Percentiles rank a stretch among this genome's conserved stretches.
These are phyloP conservation scores for Laspeyria flexula DNA, from an alignment of 2,888 invertebrate genomes.

Conservation along the genomic window DNA sequence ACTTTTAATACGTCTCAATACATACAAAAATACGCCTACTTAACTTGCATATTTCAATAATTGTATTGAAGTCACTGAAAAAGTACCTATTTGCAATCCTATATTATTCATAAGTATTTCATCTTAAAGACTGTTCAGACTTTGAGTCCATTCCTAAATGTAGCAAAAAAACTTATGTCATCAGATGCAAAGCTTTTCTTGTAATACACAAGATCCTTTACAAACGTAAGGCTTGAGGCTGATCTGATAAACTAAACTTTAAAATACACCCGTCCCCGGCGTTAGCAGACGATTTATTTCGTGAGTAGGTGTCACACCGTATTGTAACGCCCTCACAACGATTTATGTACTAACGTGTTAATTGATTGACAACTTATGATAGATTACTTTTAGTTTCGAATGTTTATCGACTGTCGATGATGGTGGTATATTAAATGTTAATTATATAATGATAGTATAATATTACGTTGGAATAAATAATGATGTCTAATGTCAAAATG, in stretches of 20 bases:
- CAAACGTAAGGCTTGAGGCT: constrained; percentile 20
- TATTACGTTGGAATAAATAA: too few relatives aligned
- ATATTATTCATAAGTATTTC: too few relatives aligned
- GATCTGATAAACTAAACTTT: constrained; percentile 36
- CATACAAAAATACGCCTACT: too few relatives aligned
- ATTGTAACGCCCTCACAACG: constrained; percentile 34
- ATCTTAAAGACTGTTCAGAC: background rate
- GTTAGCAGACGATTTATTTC: constrained; percentile 39
- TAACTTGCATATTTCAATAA: too few relatives aligned
- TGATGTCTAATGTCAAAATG: too few relatives aligned
- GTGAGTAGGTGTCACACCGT: constrained; percentile 43
- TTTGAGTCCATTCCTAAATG: background rate
- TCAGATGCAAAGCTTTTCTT: background rate
- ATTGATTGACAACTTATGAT: constrained; percentile 32
- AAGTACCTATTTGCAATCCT: too few relatives aligned
- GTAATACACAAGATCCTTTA: background rate
- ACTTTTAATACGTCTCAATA: too few relatives aligned
- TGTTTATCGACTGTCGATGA: constrained; percentile 28
- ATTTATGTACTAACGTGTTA: constrained; percentile 41
- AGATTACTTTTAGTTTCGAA: constrained; percentile 26
- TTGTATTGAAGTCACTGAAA: too few relatives aligned
- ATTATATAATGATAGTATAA: constrained; percentile 6
- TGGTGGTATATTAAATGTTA: constrained; percentile 9
- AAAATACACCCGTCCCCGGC: constrained; percentile 33
- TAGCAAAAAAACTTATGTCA: background rate